Conservation (phyloP, 2,888 invertebrate genomes). For the Drosophila acutilabella region DNA sequence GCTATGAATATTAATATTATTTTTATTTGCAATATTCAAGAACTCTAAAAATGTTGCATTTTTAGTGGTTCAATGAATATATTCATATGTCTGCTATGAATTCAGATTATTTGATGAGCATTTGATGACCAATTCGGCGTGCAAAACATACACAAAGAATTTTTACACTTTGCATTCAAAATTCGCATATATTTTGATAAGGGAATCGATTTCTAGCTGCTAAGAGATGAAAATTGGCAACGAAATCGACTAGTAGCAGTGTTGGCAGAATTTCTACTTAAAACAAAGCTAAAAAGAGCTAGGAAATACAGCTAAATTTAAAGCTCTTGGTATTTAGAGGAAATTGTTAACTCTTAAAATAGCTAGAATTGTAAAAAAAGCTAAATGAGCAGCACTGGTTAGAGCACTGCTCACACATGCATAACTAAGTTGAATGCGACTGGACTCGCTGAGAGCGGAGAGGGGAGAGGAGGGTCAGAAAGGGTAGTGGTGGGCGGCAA, state of each 20-base stretch:
- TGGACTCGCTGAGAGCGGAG: slow-evolving; percentile 4
- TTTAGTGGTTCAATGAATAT: not conserved
- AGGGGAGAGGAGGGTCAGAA: not conserved
- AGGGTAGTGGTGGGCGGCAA: not conserved
- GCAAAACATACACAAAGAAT: not conserved
- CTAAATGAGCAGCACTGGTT: slow-evolving; percentile 5
- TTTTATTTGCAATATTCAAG: not conserved
- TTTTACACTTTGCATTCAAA: not conserved
- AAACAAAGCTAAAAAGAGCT: too few species aligned
- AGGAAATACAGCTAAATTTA: too few species aligned
- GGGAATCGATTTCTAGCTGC: slow-evolving; percentile 36
- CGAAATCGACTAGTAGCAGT: slow-evolving; percentile 13
- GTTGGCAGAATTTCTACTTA: too few species aligned
- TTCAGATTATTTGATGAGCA: not conserved
- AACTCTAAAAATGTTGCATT: not conserved
- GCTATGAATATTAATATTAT: not conserved
- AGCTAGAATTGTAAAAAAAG: too few species aligned
- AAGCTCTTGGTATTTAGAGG: too few species aligned
- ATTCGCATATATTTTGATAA: slow-evolving; percentile 4
- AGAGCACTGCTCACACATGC: slow-evolving; percentile 37
- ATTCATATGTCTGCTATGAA: not conserved
- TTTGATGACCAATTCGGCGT: not conserved
- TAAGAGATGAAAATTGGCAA: slow-evolving; percentile 40
- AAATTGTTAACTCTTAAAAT: too few species aligned
- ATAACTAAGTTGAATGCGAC: slow-evolving; percentile 30